Conservation (phyloP, 2,113 vertebrate genomes). For the Bos javanicus region DNA sequence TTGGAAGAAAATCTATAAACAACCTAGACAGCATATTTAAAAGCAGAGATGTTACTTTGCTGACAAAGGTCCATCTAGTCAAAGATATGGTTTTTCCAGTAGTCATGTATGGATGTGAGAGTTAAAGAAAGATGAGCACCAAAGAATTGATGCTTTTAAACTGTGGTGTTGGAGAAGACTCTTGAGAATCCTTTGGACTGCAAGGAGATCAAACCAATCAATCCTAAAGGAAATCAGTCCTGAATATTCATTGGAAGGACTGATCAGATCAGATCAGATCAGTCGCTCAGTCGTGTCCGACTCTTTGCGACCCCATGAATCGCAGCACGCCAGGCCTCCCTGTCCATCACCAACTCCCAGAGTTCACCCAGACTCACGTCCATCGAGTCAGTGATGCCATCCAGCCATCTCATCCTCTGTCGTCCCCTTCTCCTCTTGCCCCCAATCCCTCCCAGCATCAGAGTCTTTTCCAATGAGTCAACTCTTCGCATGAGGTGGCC, state of each 20-base stretch:
- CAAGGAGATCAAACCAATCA: not conserved
- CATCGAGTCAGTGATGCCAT: too few species aligned
- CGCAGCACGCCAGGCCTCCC: too few species aligned
- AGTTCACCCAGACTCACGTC: too few species aligned
- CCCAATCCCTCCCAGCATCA: too few species aligned
- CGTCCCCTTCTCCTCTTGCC: too few species aligned
- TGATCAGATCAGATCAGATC: not conserved
- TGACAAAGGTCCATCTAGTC: not conserved
- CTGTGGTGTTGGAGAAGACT: not conserved
- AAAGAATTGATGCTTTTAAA: not conserved
- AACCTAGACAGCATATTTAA: not conserved
- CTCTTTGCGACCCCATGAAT: too few species aligned
- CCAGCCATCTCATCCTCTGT: too few species aligned
- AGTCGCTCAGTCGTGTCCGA: too few species aligned
- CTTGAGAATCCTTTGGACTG: not conserved
- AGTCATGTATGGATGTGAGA: not conserved
- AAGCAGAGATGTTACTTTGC: not conserved
- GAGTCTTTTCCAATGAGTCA: too few species aligned
- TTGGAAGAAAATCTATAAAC: not conserved
- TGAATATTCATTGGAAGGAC: not conserved
- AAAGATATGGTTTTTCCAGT: not conserved
- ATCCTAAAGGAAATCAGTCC: not conserved
- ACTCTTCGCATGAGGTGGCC: too few species aligned
- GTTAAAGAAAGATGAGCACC: accelerated
- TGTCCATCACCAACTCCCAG: too few species aligned